Conservation (phyloP, 1,140 invertebrate species). For the Cataglyphis hispanica region DNA sequence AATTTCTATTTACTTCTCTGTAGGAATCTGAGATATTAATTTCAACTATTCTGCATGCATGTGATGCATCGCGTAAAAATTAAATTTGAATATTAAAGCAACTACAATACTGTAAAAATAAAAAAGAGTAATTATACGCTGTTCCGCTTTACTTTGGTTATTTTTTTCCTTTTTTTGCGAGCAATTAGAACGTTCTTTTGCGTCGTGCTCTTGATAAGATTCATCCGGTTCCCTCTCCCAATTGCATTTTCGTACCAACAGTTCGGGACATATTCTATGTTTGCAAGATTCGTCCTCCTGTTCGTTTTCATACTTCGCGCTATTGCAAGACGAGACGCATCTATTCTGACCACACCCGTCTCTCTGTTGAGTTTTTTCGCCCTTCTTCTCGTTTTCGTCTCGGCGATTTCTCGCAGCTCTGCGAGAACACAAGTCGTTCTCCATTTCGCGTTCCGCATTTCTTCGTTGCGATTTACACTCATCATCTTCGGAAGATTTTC, state of each 20-base stretch:
- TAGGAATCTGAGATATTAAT: not conserved
- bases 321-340: not conserved
- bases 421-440: not conserved
- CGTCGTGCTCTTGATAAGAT: not conserved
- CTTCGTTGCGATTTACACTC: not conserved
- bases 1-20: not conserved
- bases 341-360: too few species aligned
- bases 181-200: not conserved
- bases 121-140: not conserved
- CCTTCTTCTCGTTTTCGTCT: not conserved
- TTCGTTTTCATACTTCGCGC: not conserved
- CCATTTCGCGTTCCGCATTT: not conserved
- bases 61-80: not conserved
- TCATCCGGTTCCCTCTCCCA: not conserved
- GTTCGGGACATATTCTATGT: not conserved
- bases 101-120: not conserved
- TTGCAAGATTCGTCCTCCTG: not conserved
- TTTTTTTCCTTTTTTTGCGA: not conserved
- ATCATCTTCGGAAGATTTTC: not conserved
- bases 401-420: not conserved
- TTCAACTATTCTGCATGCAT: not conserved
- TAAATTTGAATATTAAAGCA: not conserved
- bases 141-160: not conserved
- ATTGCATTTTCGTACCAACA: not conserved
- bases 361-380: not conserved